phyloP scores from a whole-genome alignment of 1,140 invertebrate genomes.

The Cydia pomonella region DNA sequence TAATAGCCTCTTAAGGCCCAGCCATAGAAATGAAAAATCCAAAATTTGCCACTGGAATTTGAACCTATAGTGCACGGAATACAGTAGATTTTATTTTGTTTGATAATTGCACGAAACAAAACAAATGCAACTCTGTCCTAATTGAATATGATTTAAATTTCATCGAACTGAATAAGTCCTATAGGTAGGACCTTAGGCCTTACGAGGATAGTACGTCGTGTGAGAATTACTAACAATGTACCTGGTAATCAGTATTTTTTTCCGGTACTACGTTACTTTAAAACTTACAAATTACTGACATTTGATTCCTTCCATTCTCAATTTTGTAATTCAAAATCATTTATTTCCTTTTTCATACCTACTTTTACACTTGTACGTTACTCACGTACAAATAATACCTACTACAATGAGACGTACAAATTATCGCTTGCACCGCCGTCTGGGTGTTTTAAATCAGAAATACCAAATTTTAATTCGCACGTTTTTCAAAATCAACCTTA shows the following conservation, averaged over 20 bases:
- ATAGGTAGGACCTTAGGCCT: too few relatives aligned
- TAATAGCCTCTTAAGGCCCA: too few relatives aligned
- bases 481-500: constrained; percentile 44
- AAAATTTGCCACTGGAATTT: too few relatives aligned
- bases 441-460: constrained; percentile 55
- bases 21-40: too few relatives aligned
- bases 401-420: constrained; percentile 77
- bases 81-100: too few relatives aligned
- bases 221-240: background rate
- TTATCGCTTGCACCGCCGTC: constrained; percentile 73
- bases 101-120: too few relatives aligned
- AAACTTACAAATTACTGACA: constrained; percentile 47
- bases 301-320: constrained; percentile 44
- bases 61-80: too few relatives aligned
- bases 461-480: constrained; percentile 42
- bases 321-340: constrained; percentile 57
- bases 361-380: constrained; percentile 67
- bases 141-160: too few relatives aligned
- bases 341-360: constrained; percentile 69
- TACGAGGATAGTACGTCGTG: too few relatives aligned
- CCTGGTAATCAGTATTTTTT: background rate
- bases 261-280: constrained; percentile 4
- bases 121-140: too few relatives aligned
- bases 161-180: too few relatives aligned
- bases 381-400: constrained; percentile 71